Conservation (phyloP, 2,797 vertebrate species). For the Sebastes minor region DNA sequence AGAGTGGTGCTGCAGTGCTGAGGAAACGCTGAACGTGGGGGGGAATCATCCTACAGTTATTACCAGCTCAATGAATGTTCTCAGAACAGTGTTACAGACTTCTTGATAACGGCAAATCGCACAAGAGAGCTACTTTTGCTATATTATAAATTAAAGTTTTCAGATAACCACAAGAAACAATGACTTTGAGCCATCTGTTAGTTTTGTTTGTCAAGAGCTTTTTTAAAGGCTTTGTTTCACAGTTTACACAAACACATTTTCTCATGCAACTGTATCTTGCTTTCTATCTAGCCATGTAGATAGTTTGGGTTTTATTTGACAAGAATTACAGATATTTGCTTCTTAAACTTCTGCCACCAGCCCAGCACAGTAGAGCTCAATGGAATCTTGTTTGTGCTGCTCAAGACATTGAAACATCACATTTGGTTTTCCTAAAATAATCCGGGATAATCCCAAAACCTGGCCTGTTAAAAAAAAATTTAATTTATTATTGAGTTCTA, state of each 20-base stretch:
- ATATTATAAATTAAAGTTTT: slow-evolving; percentile 78
- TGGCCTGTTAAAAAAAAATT: neutral
- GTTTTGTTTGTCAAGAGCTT: neutral
- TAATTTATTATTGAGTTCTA: neutral
- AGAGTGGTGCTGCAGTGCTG: slow-evolving; percentile 57
- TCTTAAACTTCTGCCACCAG: neutral
- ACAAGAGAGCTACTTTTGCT: slow-evolving; percentile 78
- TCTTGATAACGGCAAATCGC: slow-evolving; percentile 56
- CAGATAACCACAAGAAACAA: slow-evolving; percentile 50
- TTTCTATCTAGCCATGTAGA: neutral
- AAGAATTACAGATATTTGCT: neutral
- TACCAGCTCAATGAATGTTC: slow-evolving; percentile 71
- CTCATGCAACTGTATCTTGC: neutral
- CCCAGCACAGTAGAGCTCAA: neutral
- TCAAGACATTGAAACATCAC: neutral
- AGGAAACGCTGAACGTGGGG: slow-evolving; percentile 27
- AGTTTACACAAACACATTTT: neutral
- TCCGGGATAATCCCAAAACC: neutral
- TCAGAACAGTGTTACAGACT: slow-evolving; percentile 67
- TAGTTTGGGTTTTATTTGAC: neutral
- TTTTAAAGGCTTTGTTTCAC: neutral
- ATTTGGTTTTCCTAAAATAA: neutral
- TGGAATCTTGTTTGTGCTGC: neutral
- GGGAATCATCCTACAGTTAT: slow-evolving; percentile 15
- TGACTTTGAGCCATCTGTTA: slow-evolving; percentile 8